Base-by-base conservation (phyloP, 2,888 invertebrate species). In the Orchesellides sinensis region DNA sequence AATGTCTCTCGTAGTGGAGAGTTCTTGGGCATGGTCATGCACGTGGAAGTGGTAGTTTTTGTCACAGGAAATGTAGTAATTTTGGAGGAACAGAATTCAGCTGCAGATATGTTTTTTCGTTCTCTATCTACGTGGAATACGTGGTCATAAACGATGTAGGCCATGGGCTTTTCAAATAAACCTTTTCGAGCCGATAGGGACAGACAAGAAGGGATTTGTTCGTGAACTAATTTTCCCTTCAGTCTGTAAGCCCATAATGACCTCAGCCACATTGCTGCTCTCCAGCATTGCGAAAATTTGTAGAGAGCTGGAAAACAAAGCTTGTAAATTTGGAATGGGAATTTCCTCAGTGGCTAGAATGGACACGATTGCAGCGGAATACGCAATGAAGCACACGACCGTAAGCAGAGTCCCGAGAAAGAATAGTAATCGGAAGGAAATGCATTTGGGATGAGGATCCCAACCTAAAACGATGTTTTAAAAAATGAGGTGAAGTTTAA, bases 321-420 rank as follows among this genome's bases (percentile, higher is more conserved):
- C 40, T 17, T 54, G 29, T 14, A 82, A 47, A 17, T 25, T 68
- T 10, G 54, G 59, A 19, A 82, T 74, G 14, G 82, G 74, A 25
- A 82, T 27, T 32, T 69, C 66, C 14, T 82, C 74, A 32, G 65
- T n/a, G 14, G 68, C 54, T 4, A 82, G 23, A 5, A 75, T 40
- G n/a, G 82, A 66, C 4, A 82, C 74, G 19, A 82, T 69, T 32
- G 68, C 23, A 2, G 82, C 82, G 6, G 75, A 35, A 40, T 82
- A 82, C 4, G 82, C 74, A 14, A 69, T 49, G 68, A 65, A 61
- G 21, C 45, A 25, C 0, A 82, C 27, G 10, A 56, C 25, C 14
- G 49, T 66, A n/a, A 66, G 23, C 1, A 82, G n/a, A 8, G 32
- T 29, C 21, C 56, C 69, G 1, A 65, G 17, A 6, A 69, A 19